phyloP scores from a whole-genome alignment of 1,140 invertebrate genomes.

The Lasaia peninsularis region DNA sequence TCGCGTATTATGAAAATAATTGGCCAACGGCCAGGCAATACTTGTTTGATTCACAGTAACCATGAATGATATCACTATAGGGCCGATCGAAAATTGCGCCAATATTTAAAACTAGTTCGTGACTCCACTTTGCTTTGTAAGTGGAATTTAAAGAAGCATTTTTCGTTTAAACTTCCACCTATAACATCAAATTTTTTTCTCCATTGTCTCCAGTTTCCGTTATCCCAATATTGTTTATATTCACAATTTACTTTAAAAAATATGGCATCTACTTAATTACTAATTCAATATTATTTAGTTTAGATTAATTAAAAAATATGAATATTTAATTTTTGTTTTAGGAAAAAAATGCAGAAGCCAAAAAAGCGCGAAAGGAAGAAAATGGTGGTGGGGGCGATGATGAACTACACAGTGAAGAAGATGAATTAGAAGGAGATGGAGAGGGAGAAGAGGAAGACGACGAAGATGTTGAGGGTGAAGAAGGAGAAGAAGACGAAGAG shows the following conservation, averaged over 20 bases:
- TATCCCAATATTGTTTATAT: no score
- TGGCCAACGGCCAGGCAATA: slow-evolving; percentile 47
- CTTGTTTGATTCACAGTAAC: slow-evolving; percentile 7
- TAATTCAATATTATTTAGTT: no score
- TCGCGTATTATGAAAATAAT: slow-evolving; percentile 35
- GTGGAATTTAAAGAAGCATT: no score
- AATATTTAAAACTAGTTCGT: background rate
- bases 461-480: slow-evolving; percentile 78
- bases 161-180: no score
- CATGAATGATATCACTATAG: slow-evolving; percentile 10
- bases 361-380: slow-evolving; percentile 88
- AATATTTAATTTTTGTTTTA: slow-evolving; percentile 19
- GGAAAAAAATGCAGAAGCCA: slow-evolving; percentile 85
- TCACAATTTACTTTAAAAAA: no score
- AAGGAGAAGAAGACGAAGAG: slow-evolving; percentile 83
- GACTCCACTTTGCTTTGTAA: no score
- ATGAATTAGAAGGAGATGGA: slow-evolving; percentile 76
- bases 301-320: no score
- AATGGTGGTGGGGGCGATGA: slow-evolving; percentile 82
- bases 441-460: slow-evolving; percentile 78
- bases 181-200: no score
- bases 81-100: slow-evolving; percentile 4
- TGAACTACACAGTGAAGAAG: slow-evolving; percentile 81
- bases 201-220: no score
- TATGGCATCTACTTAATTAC: no score